Evolutionary conservation across 1,140 invertebrate species (phyloP), one percentile per base, ranked within the genome.

Genomic region (Pissodes strobi): DNA sequence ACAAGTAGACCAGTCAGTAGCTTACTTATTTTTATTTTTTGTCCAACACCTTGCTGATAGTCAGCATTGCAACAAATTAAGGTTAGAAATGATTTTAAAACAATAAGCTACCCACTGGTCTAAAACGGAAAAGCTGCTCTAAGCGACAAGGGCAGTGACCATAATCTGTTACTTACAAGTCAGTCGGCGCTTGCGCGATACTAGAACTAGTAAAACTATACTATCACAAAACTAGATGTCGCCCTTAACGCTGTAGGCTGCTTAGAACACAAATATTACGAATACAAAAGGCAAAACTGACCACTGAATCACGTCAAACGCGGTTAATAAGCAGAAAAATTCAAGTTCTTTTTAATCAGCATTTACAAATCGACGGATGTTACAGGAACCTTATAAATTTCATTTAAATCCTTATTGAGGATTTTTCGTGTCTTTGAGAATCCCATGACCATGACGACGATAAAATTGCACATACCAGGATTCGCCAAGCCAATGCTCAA

Each of bases 221-320:
- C 64, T 66, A 69, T 69, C 68, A 69, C 68, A 69, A 68, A 66
- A 57, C 67, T 52, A 64, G 60, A 66, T 56, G 64, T 18, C n/a
- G 45, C 67, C 69, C 69, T 68, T 61, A 48, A 49, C 60, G 64
- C 68, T 46, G 23, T 49, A 51, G 48, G 39, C 67, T n/a, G 59
- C 58, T 58, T 34, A 52, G 27, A 72, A 71, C 67, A 70, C 69
- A 71, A 71, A 69, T n/a, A n/a, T 71, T 55, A 71, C 71, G 67
- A 69, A 67, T 65, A 72, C 68, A 71, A 69, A 43, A 48, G 17
- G 53, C 56, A 48, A 55, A 55, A 58, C 34, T 25, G 62, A 41
- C 62, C 62, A 49, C 65, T 53, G 60, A 61, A 62, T 66, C 67
- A 73, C 65, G 59, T 51, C 61, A 68, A 19, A 2, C 6, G 13